These are phyloP conservation scores for Acropora tenuis DNA, from an alignment of 64 coral and sea anemone species.

Conservation along the genomic window DNA sequence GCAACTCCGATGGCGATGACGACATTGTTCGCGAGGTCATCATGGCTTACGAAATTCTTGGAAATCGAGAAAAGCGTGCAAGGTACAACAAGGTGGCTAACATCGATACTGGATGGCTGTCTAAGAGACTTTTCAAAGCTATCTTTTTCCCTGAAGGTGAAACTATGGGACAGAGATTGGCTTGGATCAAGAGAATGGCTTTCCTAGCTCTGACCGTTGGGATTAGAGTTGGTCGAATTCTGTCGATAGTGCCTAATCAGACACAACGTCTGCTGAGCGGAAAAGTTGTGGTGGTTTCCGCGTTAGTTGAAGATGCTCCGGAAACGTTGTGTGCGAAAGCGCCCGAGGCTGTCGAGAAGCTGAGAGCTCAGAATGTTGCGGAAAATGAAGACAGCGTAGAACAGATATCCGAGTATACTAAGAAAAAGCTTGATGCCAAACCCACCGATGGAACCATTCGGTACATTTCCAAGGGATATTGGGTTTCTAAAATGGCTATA, in stretches of 20 bases:
- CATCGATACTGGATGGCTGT: conserved; percentile 57
- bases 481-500: no score
- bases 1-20: background rate
- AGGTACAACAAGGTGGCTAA: conserved; percentile 61
- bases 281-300: no score
- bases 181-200: conserved; percentile 13
- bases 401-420: no score
- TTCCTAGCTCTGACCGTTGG: conserved; percentile 6
- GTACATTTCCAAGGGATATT: no score
- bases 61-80: conserved; percentile 47
- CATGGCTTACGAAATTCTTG: conserved; percentile 37
- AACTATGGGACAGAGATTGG: conserved; percentile 43
- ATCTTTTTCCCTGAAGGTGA: conserved; percentile 67
- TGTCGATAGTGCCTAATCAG: background rate
- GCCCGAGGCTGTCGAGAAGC: no score
- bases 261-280: no score
- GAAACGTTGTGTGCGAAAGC: no score
- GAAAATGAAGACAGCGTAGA: no score
- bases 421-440: no score
- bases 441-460: no score
- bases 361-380: no score
- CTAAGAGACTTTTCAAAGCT: conserved; percentile 27
- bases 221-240: background rate
- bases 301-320: no score
- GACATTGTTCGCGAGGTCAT: conserved; percentile 57